Evolutionary conservation across 2,888 invertebrate species (phyloP).

Genomic region (Melinopterus prodromus): DNA sequence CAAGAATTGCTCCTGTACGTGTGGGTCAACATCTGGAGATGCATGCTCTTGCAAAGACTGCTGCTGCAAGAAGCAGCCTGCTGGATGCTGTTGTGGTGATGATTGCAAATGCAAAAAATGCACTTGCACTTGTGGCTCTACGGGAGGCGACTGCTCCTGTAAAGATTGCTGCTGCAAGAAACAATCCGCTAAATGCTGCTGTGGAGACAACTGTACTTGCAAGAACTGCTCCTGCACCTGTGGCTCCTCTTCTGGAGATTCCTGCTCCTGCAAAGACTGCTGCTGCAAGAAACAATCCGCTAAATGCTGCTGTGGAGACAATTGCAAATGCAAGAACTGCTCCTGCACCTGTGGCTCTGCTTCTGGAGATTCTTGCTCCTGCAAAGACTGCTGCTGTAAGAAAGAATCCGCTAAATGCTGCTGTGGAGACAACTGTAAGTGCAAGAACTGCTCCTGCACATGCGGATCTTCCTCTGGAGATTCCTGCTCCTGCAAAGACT

Average conservation of each 20-base stretch:
- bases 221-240: constrained; percentile 18
- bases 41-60: constrained; percentile 24
- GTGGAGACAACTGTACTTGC: constrained; percentile 20
- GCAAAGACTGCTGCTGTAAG: constrained; percentile 28
- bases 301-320: constrained; percentile 25
- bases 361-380: constrained; percentile 24
- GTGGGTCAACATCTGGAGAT: not conserved
- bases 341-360: constrained; percentile 29
- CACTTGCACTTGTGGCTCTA: constrained; percentile 30
- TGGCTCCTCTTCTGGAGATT: not conserved
- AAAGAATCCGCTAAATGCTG: constrained; percentile 23
- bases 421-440: constrained; percentile 25
- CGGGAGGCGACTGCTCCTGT: constrained; percentile 27
- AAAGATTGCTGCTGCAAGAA: constrained; percentile 26
- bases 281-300: constrained; percentile 12
- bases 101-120: constrained; percentile 30
- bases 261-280: constrained; percentile 24
- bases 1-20: constrained; percentile 28
- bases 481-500: constrained; percentile 16
- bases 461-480: not conserved
- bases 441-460: constrained; percentile 18
- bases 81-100: constrained; percentile 12
- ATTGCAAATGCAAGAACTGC: constrained; percentile 32
- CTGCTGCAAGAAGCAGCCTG: constrained; percentile 18
- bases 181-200: constrained; percentile 24